Base-by-base conservation (phyloP, 2,797 vertebrate genomes). In the Momotus momota region DNA sequence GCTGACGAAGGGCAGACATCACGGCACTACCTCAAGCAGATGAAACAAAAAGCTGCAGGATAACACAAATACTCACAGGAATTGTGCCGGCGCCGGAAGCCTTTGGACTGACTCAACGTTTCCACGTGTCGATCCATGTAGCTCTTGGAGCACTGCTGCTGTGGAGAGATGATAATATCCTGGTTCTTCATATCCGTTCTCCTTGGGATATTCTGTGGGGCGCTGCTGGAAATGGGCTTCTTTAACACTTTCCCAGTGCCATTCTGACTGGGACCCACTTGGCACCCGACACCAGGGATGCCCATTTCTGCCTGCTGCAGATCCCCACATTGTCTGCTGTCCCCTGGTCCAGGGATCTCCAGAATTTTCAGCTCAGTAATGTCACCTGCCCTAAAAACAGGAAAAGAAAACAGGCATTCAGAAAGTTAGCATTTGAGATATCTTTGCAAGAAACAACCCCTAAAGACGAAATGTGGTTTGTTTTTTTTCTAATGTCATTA, bases 341-440 rank as follows among this genome's bases (percentile, higher is more conserved):
- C 97, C 52, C 97, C 97, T 2, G 96, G 96, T 26, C 98, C 96
- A 15, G 97, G 98, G 81, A 99, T 98, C 93, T 99, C 99, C 97
- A 99, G 96, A 86, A 99, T 99, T 98, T 99, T 99, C 65, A 99
- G 98, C 80, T 99, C 99, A 48, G 98, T 99, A 91, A 99, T 99
- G 96, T 99, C 99, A 96, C 99, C 99, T 89, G 99, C 99, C 98
- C 99, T 99, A 97, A 94, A 97, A 69, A 83, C 17, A 90, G 38
- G 91, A 84, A 66, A 5, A 94, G 57, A 81, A 58, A 45, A 51
- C 1, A 88, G 46, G 40, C 12, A 16, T 49, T 23, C 9, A 25
- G 26, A 58, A 45, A 82, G 71, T 52, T 1, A 62, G 14, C n/a
- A 46, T 5, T 18, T 6, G 1, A 29, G 27, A 7, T 6, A 10